A percentile compares a stretch with the other conserved stretches of the same genome.
Conservation (phyloP, 2,888 invertebrate genomes). For the Hydroisotoma schaefferi region DNA sequence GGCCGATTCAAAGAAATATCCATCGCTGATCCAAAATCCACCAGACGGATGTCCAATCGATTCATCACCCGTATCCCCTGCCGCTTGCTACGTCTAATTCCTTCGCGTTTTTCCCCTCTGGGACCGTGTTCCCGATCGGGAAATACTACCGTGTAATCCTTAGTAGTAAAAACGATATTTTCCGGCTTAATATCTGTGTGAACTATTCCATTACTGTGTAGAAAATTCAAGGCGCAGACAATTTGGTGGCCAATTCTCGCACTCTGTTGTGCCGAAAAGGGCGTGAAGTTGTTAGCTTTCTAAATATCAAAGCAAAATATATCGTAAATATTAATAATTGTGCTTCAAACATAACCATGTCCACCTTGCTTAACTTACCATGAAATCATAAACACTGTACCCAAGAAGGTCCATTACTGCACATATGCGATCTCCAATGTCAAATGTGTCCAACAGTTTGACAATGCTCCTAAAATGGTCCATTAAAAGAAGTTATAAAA, state of each 20-base stretch:
- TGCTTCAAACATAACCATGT: background rate
- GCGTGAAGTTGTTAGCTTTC: background rate
- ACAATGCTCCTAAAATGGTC: background rate
- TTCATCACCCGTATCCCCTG: background rate
- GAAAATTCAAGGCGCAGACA: background rate
- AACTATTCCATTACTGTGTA: background rate
- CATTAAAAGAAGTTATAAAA: no score
- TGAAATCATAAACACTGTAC: background rate
- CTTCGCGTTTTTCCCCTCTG: background rate
- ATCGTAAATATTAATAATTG: background rate
- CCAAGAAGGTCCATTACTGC: background rate
- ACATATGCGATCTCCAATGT: background rate
- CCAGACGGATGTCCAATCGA: background rate
- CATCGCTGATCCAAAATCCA: background rate
- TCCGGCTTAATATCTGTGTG: background rate
- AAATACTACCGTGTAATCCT: background rate
- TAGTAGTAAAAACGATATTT: background rate
- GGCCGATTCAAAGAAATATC: background rate
- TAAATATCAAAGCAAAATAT: background rate
- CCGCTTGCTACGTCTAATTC: no score
- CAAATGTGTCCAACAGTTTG: background rate
- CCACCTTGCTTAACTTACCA: background rate
- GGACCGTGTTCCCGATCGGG: background rate
- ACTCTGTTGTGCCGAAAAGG: background rate
- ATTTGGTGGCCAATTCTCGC: background rate